Base-by-base conservation (phyloP, 2,797 vertebrate genomes). In the Crypturellus tataupa region DNA sequence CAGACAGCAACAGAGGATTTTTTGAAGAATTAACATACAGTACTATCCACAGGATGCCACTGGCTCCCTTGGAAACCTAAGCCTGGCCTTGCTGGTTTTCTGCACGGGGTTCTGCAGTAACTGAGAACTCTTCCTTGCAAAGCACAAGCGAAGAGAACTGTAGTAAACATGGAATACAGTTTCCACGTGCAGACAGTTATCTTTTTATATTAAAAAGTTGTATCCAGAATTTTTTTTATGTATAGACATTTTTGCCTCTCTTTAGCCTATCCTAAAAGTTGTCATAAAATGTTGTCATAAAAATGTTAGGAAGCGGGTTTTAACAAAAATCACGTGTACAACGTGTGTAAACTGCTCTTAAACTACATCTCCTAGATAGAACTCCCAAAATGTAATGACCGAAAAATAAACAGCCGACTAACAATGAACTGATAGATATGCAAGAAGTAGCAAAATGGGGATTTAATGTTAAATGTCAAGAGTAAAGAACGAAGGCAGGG, bases 61-160 rank as follows among this genome's bases (percentile, higher is more conserved):
- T 65, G 62, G 56, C 51, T 96, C 88, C 80, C 91, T 80, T 80
- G 67, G 83, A 90, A 93, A 90, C 47, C 80, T 91, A 89, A 90
- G 76, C 47, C 80, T 64, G 87, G 71, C 60, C 89, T 80, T 92
- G 62, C 73, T 65, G 46, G 37, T 87, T 75, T 18, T 69, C 25
- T 63, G 49, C 70, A 70, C 83, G 80, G 56, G 82, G 47, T 72
- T 64, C 25, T 59, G 17, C 80, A 79, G 16, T 62, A 90, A 85
- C 47, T 69, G 83, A 79, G 56, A 95, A 44, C 2, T 93, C 81
- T 62, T 93, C 60, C 77, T 85, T 80, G 60, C 56, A 82, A 96
- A 89, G 55, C 40, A 51, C 62, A 75, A 80, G 35, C 33, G 72
- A 80, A 69, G 35, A 67, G 63, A 93, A 84, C n/a, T 59, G 79